Percentiles rank a stretch among this genome's conserved stretches.
phyloP scores from a whole-genome alignment of 1,140 invertebrate genomes.

The Drosophila arawakana region DNA sequence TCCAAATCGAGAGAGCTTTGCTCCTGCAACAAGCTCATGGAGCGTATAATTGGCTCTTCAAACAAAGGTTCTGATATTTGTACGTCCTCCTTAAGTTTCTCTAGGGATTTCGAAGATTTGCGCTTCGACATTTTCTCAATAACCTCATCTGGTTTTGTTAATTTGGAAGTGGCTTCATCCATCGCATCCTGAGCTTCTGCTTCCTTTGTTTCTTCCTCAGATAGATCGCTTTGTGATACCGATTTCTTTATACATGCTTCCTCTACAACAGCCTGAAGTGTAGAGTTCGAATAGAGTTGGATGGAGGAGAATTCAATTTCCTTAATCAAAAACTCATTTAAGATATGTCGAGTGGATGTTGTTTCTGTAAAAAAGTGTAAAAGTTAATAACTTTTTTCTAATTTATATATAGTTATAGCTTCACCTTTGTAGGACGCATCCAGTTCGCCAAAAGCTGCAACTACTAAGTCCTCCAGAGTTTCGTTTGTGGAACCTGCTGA shows the following conservation, averaged over 20 bases:
- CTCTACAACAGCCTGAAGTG: conserved; percentile 38
- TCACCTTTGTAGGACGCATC: conserved; percentile 37
- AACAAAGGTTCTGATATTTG: conserved; percentile 37
- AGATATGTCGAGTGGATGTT: conserved; percentile 31
- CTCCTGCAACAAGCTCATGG: conserved; percentile 59
- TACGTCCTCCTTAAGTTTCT: conserved; percentile 19
- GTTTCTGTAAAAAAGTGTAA: neutral
- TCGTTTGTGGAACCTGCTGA: conserved; percentile 59
- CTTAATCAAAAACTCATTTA: conserved; percentile 44
- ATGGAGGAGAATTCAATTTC: conserved; percentile 46
- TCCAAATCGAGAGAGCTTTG: conserved; percentile 56
- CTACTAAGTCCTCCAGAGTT: conserved; percentile 24
- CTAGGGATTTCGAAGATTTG: conserved; percentile 42
- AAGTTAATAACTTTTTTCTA: neutral
- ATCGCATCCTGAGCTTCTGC: conserved; percentile 43
- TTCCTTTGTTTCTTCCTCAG: conserved; percentile 20
- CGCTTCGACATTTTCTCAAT: conserved; percentile 71
- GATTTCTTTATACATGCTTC: conserved; percentile 54
- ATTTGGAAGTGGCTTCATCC: conserved; percentile 52
- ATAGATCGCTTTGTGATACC: conserved; percentile 26
- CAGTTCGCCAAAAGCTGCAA: neutral
- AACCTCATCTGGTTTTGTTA: conserved; percentile 58
- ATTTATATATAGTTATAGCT: neutral
- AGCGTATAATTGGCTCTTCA: conserved; percentile 55
- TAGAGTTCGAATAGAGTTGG: neutral